A percentile compares a stretch with the other conserved stretches of the same genome.
Evolutionary conservation across 2,113 vertebrate genomes (phyloP).

Genomic region (Nerophis ophidion): DNA sequence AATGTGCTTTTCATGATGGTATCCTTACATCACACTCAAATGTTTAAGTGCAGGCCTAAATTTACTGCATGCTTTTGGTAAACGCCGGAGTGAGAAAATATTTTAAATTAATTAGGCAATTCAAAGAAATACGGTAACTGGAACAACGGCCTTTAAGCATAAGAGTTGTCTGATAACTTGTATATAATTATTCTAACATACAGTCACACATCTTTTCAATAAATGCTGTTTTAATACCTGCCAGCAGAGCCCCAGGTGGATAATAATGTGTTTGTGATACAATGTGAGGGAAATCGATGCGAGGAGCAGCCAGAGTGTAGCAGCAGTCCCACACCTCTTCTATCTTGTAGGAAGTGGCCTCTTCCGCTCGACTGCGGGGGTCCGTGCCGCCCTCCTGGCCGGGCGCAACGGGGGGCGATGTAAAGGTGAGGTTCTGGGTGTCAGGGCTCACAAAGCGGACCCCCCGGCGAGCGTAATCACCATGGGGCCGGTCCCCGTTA

Average conservation of each 20-base stretch:
- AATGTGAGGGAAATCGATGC: neutral
- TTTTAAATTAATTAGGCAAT: too few relatives aligned
- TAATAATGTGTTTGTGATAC: neutral
- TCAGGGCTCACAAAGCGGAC: conserved; percentile 63
- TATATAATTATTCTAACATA: too few relatives aligned
- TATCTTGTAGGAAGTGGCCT: neutral
- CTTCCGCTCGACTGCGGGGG: conserved; percentile 38
- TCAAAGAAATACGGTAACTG: too few relatives aligned
- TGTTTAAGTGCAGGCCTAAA: too few relatives aligned
- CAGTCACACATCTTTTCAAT: conserved; percentile 12
- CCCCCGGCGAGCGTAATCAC: conserved; percentile 70
- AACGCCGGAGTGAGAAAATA: too few relatives aligned
- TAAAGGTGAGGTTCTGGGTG: conserved; percentile 70
- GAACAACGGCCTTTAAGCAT: too few relatives aligned
- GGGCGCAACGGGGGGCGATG: conserved; percentile 56
- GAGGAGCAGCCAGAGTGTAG: neutral
- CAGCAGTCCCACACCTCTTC: neutral
- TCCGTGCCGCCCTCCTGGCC: conserved; percentile 52
- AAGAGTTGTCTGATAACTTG: too few relatives aligned
- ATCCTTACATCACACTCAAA: too few relatives aligned
- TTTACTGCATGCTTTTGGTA: too few relatives aligned
- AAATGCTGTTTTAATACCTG: conserved; percentile 11
- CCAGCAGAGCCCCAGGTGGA: neutral
- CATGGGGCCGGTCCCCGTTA: conserved; percentile 69
- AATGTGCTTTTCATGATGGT: too few relatives aligned